Base-by-base conservation (phyloP, 2,113 vertebrate species). In the Plecturocebus donacophilus region DNA sequence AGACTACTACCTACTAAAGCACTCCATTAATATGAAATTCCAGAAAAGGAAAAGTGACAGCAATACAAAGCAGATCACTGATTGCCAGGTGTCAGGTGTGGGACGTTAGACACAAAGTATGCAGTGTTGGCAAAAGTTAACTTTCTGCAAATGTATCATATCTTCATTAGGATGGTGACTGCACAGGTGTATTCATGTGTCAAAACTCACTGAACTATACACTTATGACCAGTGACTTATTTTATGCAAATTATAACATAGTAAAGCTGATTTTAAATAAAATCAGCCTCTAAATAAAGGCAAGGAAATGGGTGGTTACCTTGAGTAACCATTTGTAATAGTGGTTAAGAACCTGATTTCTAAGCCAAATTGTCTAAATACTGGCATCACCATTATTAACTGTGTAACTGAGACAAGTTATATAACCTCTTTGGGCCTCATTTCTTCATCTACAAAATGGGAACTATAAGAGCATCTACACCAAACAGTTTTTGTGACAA, bases 191-290 rank as follows among this genome's bases (percentile, higher is more conserved):
- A 82, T 45, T 94, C 13, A 91, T n/a, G 17, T 87, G 30, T 70
- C 61, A 96, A 76, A 73, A 66, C 10, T 71, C 61, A 49, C 0
- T n/a, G 14, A 76, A 70, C 45, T 73, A 77, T 14, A 40, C 21
- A 61, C 30, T 42, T 71, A 96, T 54, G 80, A 75, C 16, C 38
- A 23, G 8, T 54, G 23, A 61, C 23, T 80, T 56, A 47, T 4
- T 47, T 40, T 76, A 70, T 40, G 27, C 30, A 77, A 75, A 92
- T 66, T 68, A 40, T 83, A 56, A 21, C 40, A 76, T 77, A 83
- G 54, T 47, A 83, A 88, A 83, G 54, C 16, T 92, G n/a, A 87
- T 11, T 87, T 56, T 82, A 93, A 75, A 54, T 56, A 92, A 87
- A 82, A 89, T 71, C n/a, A 23, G 23, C 9, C 23, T 96, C 61